These are phyloP conservation scores for Pinctada fucata DNA, from an alignment of 2,888 invertebrate species.

Conservation along the genomic window DNA sequence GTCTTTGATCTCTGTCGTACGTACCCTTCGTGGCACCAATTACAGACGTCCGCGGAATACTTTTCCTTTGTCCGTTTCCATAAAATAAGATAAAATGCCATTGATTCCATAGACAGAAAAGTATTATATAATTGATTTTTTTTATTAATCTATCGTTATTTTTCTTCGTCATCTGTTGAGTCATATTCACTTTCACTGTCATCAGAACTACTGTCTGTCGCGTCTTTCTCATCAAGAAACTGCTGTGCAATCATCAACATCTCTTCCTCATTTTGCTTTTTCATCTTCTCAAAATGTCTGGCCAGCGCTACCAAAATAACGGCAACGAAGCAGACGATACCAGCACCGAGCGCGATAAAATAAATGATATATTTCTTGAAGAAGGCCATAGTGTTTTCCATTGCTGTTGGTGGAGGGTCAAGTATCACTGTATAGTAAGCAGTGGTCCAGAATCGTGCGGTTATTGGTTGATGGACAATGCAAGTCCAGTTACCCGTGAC, in stretches of 20 bases:
- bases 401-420: constrained; percentile 11
- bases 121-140: too few relatives aligned
- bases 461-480: constrained; percentile 6
- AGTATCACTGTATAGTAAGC: constrained; percentile 24
- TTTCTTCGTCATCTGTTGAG: background rate
- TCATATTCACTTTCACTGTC: background rate
- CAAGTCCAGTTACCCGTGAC: constrained; percentile 32
- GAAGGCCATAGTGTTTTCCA: constrained; percentile 1
- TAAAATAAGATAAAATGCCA: too few relatives aligned
- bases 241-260: background rate
- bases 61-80: too few relatives aligned
- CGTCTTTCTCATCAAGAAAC: background rate
- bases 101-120: too few relatives aligned
- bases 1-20: too few relatives aligned
- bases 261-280: background rate
- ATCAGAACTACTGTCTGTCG: background rate
- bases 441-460: constrained; percentile 16
- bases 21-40: too few relatives aligned
- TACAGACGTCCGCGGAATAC: too few relatives aligned
- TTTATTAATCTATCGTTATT: too few relatives aligned
- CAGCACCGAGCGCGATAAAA: background rate
- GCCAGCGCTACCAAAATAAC: background rate
- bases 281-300: background rate
- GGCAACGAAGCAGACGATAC: background rate
- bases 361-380: constrained; percentile 2